Percentiles rank a stretch among this genome's conserved stretches.
phyloP scores from a whole-genome alignment of 2,797 vertebrate genomes.

The Argentina silus region DNA sequence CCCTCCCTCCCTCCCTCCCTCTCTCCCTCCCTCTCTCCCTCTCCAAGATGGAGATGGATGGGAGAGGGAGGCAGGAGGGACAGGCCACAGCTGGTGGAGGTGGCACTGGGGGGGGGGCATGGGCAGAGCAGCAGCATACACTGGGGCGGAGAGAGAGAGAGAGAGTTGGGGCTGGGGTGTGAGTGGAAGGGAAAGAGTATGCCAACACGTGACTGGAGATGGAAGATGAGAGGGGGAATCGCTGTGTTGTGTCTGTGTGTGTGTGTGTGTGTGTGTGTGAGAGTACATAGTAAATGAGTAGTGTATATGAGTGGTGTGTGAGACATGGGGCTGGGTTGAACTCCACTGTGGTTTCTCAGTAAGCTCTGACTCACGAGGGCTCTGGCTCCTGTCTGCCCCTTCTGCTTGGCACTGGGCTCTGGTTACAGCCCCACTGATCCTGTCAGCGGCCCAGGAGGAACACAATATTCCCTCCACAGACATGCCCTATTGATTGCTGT shows the following conservation, averaged over 20 bases:
- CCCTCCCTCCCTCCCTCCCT: slow-evolving; percentile 40
- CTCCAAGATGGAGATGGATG: slow-evolving; percentile 45
- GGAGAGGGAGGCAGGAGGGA: slow-evolving; percentile 45
- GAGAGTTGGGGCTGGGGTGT: slow-evolving; percentile 21
- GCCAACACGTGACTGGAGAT: slow-evolving; percentile 24
- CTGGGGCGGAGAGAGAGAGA: background rate
- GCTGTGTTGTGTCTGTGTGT: slow-evolving; percentile 28
- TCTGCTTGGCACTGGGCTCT: slow-evolving; percentile 50
- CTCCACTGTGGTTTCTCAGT: slow-evolving; percentile 37
- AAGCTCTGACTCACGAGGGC: slow-evolving; percentile 54
- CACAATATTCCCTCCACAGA: slow-evolving; percentile 68
- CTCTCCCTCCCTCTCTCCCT: slow-evolving; percentile 53
- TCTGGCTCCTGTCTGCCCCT: slow-evolving; percentile 26
- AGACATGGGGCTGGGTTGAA: slow-evolving; percentile 31
- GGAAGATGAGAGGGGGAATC: slow-evolving; percentile 41
- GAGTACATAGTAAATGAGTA: background rate
- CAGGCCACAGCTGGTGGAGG: slow-evolving; percentile 42
- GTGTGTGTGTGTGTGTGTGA: slow-evolving; percentile 23
- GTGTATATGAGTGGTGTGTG: slow-evolving; percentile 7
- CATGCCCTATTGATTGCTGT: slow-evolving; percentile 74
- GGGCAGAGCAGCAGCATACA: slow-evolving; percentile 30
- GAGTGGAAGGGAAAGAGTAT: slow-evolving; percentile 15
- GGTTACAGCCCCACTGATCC: slow-evolving; percentile 54
- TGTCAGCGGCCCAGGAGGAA: slow-evolving; percentile 52
- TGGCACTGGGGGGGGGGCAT: slow-evolving; percentile 19